phyloP scores from a whole-genome alignment of 2,888 invertebrate species.

The Timema cristinae region DNA sequence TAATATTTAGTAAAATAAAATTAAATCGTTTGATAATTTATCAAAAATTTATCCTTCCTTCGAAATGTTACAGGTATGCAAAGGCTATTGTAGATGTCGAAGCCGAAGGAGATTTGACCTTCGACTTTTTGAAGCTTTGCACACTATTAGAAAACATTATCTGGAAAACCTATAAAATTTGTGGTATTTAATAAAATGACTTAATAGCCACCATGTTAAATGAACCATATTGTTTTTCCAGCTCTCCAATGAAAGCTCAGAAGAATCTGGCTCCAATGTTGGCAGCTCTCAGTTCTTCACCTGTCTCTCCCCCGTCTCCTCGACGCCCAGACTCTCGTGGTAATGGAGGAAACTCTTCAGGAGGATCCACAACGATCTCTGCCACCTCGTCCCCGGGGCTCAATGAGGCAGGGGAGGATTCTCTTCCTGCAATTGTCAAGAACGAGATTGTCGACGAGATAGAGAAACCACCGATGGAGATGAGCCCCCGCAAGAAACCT shows the following conservation, averaged over 20 bases:
- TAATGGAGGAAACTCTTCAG: conserved; percentile 45
- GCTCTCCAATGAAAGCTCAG: conserved; percentile 59
- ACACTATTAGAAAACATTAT: too few relatives aligned
- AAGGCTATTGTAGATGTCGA: too few relatives aligned
- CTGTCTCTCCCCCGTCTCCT: conserved; percentile 36
- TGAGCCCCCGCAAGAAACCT: conserved; percentile 86
- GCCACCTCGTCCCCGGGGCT: conserved; percentile 78
- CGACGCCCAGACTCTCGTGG: conserved; percentile 31
- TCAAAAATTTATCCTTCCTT: too few relatives aligned
- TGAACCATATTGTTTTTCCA: conserved; percentile 32
- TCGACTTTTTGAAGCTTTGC: too few relatives aligned
- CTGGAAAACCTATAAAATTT: too few relatives aligned
- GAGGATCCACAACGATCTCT: conserved; percentile 84
- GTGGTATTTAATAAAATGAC: too few relatives aligned
- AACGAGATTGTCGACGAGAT: conserved; percentile 41
- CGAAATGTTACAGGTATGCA: too few relatives aligned
- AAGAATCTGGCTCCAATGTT: conserved; percentile 55
- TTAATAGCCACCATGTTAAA: too few relatives aligned
- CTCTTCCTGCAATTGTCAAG: conserved; percentile 31
- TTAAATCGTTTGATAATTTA: too few relatives aligned
- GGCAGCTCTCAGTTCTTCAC: conserved; percentile 37
- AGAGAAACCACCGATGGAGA: conserved; percentile 53
- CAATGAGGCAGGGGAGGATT: conserved; percentile 45
- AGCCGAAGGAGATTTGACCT: too few relatives aligned
- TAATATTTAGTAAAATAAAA: too few relatives aligned